phyloP scores from a whole-genome alignment of 2,797 vertebrate species.

The Decapterus maruadsi region DNA sequence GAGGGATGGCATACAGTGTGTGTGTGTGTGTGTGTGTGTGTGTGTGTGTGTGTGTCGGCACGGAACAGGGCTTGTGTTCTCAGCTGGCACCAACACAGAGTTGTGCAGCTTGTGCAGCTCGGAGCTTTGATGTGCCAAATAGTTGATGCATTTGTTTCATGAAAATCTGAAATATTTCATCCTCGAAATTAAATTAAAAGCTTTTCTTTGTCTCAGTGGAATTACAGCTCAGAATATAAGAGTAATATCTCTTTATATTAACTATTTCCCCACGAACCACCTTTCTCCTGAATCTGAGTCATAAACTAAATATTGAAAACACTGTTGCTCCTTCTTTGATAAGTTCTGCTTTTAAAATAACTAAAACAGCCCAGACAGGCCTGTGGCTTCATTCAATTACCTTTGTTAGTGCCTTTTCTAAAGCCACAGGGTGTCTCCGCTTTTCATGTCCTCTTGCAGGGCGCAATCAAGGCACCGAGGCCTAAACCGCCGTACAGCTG shows the following conservation, averaged over 20 bases:
- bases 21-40: slow-evolving; percentile 12
- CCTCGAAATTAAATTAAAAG: neutral
- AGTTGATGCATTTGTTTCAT: slow-evolving; percentile 25
- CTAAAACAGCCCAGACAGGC: slow-evolving; percentile 23
- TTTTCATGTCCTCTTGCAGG: slow-evolving; percentile 46
- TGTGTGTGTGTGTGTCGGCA: slow-evolving; percentile 22
- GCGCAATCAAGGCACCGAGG: slow-evolving; percentile 57
- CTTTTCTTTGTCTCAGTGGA: neutral
- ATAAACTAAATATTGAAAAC: slow-evolving; percentile 11
- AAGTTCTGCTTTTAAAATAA: slow-evolving; percentile 21
- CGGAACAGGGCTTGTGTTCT: slow-evolving; percentile 32
- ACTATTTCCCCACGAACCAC: neutral
- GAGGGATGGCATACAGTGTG: slow-evolving; percentile 21
- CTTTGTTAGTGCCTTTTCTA: slow-evolving; percentile 44
- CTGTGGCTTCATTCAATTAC: slow-evolving; percentile 35
- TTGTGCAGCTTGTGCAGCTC: slow-evolving; percentile 10
- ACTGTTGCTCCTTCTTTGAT: slow-evolving; percentile 12
- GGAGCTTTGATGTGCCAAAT: slow-evolving; percentile 28
- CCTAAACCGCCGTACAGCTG: slow-evolving; percentile 41
- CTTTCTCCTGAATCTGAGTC: neutral
- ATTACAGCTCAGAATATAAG: neutral
- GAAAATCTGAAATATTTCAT: slow-evolving; percentile 8
- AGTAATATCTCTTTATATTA: neutral
- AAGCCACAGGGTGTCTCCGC: slow-evolving; percentile 44
- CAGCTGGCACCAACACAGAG: slow-evolving; percentile 40